Evolutionary conservation across 2,797 vertebrate genomes (phyloP).

Genomic region (Thalassophryne amazonica): DNA sequence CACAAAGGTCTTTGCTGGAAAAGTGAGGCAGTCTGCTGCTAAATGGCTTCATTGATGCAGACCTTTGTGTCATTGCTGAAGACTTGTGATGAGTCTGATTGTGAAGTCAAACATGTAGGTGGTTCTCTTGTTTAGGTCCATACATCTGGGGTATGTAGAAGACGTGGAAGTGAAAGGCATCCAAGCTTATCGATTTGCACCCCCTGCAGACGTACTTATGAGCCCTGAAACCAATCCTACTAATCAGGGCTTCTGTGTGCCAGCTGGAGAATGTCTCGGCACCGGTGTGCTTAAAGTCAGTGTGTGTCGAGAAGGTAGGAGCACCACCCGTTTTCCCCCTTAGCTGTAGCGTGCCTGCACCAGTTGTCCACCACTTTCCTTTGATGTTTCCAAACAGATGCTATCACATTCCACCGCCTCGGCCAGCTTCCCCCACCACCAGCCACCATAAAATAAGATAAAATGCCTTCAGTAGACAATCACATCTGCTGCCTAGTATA

Average conservation of each 20-base stretch:
- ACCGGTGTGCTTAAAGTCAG: constrained; percentile 85
- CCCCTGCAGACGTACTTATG: constrained; percentile 77
- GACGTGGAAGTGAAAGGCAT: constrained; percentile 83
- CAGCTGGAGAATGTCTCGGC: constrained; percentile 77
- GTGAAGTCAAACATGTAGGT: not conserved
- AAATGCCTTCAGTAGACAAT: constrained; percentile 1
- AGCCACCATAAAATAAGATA: constrained; percentile 1
- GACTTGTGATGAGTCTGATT: constrained; percentile 1
- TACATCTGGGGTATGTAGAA: constrained; percentile 75
- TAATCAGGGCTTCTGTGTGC: constrained; percentile 82
- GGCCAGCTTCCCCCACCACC: not conserved
- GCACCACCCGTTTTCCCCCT: not conserved
- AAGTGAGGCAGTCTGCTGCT: constrained; percentile 3
- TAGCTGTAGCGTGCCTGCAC: constrained; percentile 28
- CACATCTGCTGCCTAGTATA: constrained; percentile 6
- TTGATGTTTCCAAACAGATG: constrained; percentile 6
- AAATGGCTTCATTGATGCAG: constrained; percentile 29
- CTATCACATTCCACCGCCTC: too few relatives aligned
- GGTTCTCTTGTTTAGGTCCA: constrained; percentile 64
- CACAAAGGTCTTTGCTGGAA: not conserved
- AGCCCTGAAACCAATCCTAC: constrained; percentile 74
- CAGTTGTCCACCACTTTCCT: constrained; percentile 20
- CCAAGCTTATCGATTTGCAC: constrained; percentile 80
- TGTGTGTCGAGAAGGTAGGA: constrained; percentile 80
- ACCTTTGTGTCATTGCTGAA: not conserved